phyloP scores from a whole-genome alignment of 2,888 invertebrate species.

The Cacoxenus indagator region DNA sequence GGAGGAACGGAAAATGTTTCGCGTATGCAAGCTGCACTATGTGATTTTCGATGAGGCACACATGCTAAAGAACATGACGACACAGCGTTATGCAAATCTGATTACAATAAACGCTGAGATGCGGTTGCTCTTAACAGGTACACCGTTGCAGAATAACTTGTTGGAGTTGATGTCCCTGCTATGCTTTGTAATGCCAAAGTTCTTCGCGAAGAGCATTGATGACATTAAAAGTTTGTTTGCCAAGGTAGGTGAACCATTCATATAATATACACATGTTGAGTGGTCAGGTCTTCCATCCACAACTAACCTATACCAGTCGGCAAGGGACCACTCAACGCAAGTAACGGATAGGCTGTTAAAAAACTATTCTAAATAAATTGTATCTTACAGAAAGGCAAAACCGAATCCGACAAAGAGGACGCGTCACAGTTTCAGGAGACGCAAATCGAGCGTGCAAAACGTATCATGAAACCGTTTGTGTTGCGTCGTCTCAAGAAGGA shows the following conservation, averaged over 20 bases:
- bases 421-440: slow-evolving; percentile 87
- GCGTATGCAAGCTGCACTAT: slow-evolving; percentile 90
- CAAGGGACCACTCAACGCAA: too few relatives aligned
- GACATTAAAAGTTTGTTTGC: slow-evolving; percentile 90
- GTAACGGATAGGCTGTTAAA: too few relatives aligned
- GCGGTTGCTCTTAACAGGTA: slow-evolving; percentile 92
- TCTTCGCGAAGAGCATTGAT: slow-evolving; percentile 90
- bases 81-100: slow-evolving; percentile 89
- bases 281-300: too few relatives aligned
- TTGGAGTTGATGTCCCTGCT: slow-evolving; percentile 95
- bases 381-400: slow-evolving; percentile 71
- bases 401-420: slow-evolving; percentile 74
- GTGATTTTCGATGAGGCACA: slow-evolving; percentile 98
- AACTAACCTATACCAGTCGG: neutral
- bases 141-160: slow-evolving; percentile 96
- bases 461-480: slow-evolving; percentile 96
- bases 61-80: slow-evolving; percentile 98
- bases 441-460: slow-evolving; percentile 92
- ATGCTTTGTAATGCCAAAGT: slow-evolving; percentile 96
- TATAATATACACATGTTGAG: too few relatives aligned
- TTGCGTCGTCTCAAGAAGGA: slow-evolving; percentile 89
- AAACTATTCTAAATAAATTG: neutral
- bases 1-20: slow-evolving; percentile 91
- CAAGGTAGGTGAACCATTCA: too few relatives aligned
- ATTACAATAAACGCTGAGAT: slow-evolving; percentile 90